Evolutionary conservation across 30 jellyfish, hydroid and myxozoan genomes (phyloP).

Genomic region (Hydractinia symbiolongicarpus): DNA sequence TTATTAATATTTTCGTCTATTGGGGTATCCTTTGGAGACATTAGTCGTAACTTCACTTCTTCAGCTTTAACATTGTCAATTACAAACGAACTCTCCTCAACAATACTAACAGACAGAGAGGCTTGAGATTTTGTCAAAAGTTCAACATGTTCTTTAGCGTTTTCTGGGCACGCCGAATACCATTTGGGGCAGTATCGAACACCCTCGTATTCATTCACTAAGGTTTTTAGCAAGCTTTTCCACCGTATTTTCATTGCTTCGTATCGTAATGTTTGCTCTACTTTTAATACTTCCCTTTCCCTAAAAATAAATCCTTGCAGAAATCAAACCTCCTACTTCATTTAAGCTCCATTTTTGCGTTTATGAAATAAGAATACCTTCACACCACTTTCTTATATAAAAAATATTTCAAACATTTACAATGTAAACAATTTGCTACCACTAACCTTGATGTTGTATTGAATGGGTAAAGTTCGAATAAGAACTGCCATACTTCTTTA

Average conservation of each 20-base stretch:
- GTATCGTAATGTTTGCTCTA: conserved; percentile 59
- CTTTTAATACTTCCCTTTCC: conserved; percentile 75
- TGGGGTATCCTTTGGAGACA: background rate
- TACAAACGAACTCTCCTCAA: background rate
- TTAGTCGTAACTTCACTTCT: background rate
- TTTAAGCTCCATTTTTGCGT: background rate
- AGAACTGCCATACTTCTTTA: conserved; percentile 77
- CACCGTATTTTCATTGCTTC: conserved; percentile 86
- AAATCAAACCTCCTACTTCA: too few species aligned
- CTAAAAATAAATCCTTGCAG: conserved; percentile 23
- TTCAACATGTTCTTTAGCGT: conserved; percentile 28
- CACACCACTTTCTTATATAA: background rate
- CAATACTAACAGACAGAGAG: background rate
- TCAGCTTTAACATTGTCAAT: background rate
- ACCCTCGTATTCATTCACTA: conserved; percentile 44
- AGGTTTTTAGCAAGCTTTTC: conserved; percentile 45
- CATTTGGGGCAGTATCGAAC: conserved; percentile 80
- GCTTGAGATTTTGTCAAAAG: background rate
- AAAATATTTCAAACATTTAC: background rate
- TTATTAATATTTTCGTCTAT: background rate
- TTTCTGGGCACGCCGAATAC: conserved; percentile 44
- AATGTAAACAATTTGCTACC: background rate
- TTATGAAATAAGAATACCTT: background rate
- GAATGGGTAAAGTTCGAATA: conserved; percentile 76
- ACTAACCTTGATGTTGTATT: conserved; percentile 76